Percentiles rank a stretch among this genome's conserved stretches.
Conservation (phyloP, 2,797 vertebrate genomes). For the Pseudochirops corinnae region DNA sequence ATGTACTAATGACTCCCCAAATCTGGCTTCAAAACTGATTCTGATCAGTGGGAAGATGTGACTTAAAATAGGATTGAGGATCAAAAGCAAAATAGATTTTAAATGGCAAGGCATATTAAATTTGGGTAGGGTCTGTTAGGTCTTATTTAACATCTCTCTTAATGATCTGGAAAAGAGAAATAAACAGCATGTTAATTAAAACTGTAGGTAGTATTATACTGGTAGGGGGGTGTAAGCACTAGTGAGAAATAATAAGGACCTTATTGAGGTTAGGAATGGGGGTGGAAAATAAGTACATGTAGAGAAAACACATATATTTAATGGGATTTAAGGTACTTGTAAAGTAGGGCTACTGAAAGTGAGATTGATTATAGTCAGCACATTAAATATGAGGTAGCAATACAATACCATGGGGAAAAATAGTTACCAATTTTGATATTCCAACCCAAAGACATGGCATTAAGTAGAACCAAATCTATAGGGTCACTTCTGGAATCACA, state of each 20-base stretch:
- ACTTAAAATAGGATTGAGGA: constrained; percentile 31
- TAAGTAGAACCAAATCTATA: background rate
- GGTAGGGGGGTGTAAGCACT: constrained; percentile 8
- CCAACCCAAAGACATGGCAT: constrained; percentile 8
- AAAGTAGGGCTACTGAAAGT: constrained; percentile 57
- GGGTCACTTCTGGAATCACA: background rate
- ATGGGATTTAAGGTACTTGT: constrained; percentile 41
- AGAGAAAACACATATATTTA: constrained; percentile 49
- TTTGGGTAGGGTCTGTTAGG: constrained; percentile 34
- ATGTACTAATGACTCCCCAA: background rate
- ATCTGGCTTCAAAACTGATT: constrained; percentile 25
- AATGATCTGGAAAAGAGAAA: constrained; percentile 55
- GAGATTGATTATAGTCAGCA: constrained; percentile 61
- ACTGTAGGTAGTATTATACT: constrained; percentile 62
- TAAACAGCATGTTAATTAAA: constrained; percentile 76
- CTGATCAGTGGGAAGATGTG: constrained; percentile 23
- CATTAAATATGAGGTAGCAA: constrained; percentile 60
- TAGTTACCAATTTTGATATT: constrained; percentile 42
- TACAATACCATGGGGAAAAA: constrained; percentile 44
- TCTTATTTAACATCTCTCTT: constrained; percentile 63
- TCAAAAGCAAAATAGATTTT: constrained; percentile 45
- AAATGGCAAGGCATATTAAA: constrained; percentile 47
- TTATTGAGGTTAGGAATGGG: constrained; percentile 52
- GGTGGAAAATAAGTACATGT: constrained; percentile 54
- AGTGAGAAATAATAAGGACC: constrained; percentile 32